These are phyloP conservation scores for Fissipunctia ypsillon DNA, from an alignment of 2,888 invertebrate species.

Conservation along the genomic window DNA sequence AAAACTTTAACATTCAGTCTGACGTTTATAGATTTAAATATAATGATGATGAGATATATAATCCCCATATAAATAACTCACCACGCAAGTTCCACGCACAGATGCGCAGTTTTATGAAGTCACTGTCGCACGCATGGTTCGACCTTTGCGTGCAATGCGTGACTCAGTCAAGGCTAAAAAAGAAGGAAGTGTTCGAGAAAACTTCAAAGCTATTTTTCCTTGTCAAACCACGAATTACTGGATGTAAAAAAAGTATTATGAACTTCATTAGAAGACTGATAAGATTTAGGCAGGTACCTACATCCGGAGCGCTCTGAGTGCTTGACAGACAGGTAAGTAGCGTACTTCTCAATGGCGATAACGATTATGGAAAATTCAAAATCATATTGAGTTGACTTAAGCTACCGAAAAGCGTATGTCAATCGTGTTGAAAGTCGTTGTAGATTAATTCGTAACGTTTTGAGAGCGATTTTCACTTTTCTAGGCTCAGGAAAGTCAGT, in stretches of 20 bases:
- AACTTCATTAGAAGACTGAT: too few species aligned
- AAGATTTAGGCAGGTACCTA: too few species aligned
- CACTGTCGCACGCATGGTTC: conserved; percentile 40
- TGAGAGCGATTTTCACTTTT: too few species aligned
- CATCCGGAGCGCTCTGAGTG: neutral
- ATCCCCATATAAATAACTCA: conserved; percentile 5
- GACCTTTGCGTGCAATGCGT: conserved; percentile 33
- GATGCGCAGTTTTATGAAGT: conserved; percentile 45
- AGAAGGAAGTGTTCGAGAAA: neutral
- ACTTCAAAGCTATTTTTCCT: neutral
- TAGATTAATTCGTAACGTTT: too few species aligned
- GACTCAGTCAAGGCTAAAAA: neutral
- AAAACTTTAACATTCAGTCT: conserved; percentile 6
- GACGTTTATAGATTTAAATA: conserved; percentile 34
- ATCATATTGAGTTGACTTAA: too few species aligned
- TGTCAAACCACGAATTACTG: neutral
- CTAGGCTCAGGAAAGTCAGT: too few species aligned
- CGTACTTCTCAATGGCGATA: too few species aligned
- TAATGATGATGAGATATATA: conserved; percentile 36
- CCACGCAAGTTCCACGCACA: conserved; percentile 23
- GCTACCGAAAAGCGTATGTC: too few species aligned
- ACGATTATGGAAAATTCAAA: too few species aligned
- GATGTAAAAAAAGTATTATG: neutral
- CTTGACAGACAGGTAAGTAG: too few species aligned
- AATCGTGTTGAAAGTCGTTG: too few species aligned